Base-by-base conservation (phyloP, 2,797 vertebrate species). In the Cyprinella venusta region DNA sequence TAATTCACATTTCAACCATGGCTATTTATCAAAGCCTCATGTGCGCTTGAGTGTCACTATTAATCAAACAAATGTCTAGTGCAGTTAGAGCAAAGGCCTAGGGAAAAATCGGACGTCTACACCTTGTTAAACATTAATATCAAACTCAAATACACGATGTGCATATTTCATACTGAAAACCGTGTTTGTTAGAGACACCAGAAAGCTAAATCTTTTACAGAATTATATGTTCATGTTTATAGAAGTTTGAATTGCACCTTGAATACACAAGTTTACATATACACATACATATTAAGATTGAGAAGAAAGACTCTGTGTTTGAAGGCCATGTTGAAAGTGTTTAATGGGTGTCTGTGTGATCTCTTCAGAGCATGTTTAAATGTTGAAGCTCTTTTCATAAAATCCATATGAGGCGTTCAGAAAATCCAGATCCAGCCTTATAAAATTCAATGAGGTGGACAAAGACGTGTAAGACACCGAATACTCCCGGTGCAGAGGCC, bases 401-500 rank as follows among this genome's bases (percentile, higher is more conserved):
- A 81, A 72, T 72, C 8, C 8, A 72, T 81, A n/a, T 59, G 7
- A 45, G 50, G 18, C 56, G 18, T 52, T 70, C 33, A 69, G 36
- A 70, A 42, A 65, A 72, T 9, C 8, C 21, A 71, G 26, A 63
- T 40, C 30, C 30, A 19, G 21, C n/a, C 42, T 81, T 75, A 75
- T 75, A 75, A 82, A 82, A 75, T 12, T 7, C 61, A 65, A 65
- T 75, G 45, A 75, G 54, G 61, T 75, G 45, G 70, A 82, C 70
- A 82, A 82, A 82, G 59, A 12, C 59, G 70, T 82, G 63, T 68
- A 82, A 84, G 76, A 78, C 70, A 24, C 48, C 38, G 59, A 81
- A 59, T 26, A 36, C 72, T 59, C 54, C 16, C 42, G 40, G 18
- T 30, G 70, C 45, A 85, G 86, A 52, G 83, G 76, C 72, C 72